Evolutionary conservation across 1,140 invertebrate species (phyloP).

Genomic region (Pararge aegeria): DNA sequence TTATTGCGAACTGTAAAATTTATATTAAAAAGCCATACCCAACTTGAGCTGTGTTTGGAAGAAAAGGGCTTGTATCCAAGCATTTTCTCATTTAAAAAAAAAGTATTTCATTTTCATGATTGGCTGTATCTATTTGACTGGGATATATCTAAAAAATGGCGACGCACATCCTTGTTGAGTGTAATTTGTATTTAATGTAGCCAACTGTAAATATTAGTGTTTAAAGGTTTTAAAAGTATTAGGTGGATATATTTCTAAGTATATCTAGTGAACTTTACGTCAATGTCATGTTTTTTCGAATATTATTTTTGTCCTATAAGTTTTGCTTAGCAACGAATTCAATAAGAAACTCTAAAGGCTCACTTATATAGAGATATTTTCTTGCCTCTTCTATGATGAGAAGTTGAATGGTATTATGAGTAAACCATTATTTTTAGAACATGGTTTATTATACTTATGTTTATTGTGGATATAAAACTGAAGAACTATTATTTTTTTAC

Average conservation of each 20-base stretch:
- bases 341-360: constrained; percentile 37
- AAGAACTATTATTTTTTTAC: no score
- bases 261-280: constrained; percentile 52
- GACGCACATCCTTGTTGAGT: constrained; percentile 42
- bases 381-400: no score
- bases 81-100: no score
- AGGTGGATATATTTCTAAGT: constrained; percentile 62
- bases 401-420: no score
- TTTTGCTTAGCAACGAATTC: constrained; percentile 73
- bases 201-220: constrained; percentile 57
- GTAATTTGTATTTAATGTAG: constrained; percentile 52
- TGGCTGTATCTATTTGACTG: neutral
- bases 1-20: no score
- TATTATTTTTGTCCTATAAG: constrained; percentile 59
- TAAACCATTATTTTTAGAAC: no score
- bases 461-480: no score
- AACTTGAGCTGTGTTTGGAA: no score
- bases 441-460: no score
- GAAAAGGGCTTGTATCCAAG: no score
- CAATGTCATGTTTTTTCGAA: constrained; percentile 52
- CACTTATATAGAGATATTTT: neutral
- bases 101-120: no score
- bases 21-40: no score
- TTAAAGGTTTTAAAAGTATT: constrained; percentile 59
- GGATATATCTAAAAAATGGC: constrained; percentile 11